Base-by-base conservation (phyloP, 1,140 invertebrate species). In the Bombus pyrosoma region DNA sequence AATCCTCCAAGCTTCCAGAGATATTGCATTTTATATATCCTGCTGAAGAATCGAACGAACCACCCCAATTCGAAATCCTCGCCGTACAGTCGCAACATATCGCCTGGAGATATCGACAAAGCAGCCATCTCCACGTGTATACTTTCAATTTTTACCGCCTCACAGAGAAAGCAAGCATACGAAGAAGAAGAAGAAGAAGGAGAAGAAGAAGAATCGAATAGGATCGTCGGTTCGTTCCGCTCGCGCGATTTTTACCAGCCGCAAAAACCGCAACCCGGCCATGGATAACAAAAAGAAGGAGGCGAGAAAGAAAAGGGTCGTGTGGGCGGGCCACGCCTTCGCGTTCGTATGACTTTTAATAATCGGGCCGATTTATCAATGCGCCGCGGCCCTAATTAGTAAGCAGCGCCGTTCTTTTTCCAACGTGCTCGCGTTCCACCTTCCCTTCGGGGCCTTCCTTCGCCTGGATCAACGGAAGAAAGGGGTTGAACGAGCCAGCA, bases 351-450 rank as follows among this genome's bases (percentile, higher is more conserved):
- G 83, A 80, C 76, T 85, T 85, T 85, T 85, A 85, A 85, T 85
- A 85, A 85, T 85, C 83, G 83, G 68, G 53, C 66, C 83, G 83
- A 85, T 85, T 85, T 85, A 85, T 85, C 83, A 85, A 80, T 80
- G 76, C 47, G 69, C 83, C 83, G 75, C 75, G 77, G 83, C 83
- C 76, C 76, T 85, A 85, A 85, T 85, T 85, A 85, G 83, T 73
- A 64, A 80, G 66, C 83, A 72, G 83, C 66, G 3, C 22, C 41
- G 73, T 80, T 85, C 57, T 53, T 85, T 83, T 47, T 41, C 25
- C 39, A n/a, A 12, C 34, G 1, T 18, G 43, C 28, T 32, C 37
- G 37, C n/a, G 39, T 79, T 84, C 53, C 41, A 22, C 15, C 13
- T 57, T 39, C 69, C 53, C 28, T n/a, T 25, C 2, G 18, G 47